phyloP scores from a whole-genome alignment of 2,888 invertebrate species.

The Pyrgus malvae region DNA sequence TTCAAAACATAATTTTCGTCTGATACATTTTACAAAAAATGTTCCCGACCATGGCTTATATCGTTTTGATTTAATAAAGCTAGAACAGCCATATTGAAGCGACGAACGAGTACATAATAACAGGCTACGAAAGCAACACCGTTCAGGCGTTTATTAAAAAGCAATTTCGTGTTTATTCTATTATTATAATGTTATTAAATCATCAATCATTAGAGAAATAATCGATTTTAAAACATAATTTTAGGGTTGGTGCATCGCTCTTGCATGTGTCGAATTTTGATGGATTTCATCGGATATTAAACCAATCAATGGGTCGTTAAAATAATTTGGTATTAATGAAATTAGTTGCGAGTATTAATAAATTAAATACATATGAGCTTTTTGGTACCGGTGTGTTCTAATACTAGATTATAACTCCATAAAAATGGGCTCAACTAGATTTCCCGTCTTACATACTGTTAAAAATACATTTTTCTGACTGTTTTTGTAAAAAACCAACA shows the following conservation, averaged over 20 bases:
- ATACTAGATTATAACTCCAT: no score
- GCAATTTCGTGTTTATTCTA: conserved; percentile 62
- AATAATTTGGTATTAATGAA: background rate
- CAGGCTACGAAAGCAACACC: conserved; percentile 46
- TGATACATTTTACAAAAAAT: no score
- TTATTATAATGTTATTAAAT: conserved; percentile 39
- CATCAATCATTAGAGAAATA: conserved; percentile 5
- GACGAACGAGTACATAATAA: conserved; percentile 49
- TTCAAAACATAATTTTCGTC: no score
- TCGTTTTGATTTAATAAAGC: background rate
- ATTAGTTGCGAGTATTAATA: no score
- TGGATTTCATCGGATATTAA: background rate
- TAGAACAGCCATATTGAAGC: conserved; percentile 2
- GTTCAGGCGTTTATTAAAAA: conserved; percentile 57
- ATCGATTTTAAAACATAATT: conserved; percentile 7
- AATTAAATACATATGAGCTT: no score
- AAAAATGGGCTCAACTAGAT: no score
- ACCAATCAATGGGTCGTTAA: background rate
- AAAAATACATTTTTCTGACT: no score
- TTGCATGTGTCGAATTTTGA: conserved; percentile 7
- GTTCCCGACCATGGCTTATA: no score
- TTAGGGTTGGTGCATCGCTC: background rate
- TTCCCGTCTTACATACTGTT: no score
- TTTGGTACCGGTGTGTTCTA: no score
- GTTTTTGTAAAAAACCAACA: no score